A percentile compares a stretch with the other conserved stretches of the same genome.
Conservation (phyloP, 2,113 vertebrate genomes). For the Pollachius pollachius region DNA sequence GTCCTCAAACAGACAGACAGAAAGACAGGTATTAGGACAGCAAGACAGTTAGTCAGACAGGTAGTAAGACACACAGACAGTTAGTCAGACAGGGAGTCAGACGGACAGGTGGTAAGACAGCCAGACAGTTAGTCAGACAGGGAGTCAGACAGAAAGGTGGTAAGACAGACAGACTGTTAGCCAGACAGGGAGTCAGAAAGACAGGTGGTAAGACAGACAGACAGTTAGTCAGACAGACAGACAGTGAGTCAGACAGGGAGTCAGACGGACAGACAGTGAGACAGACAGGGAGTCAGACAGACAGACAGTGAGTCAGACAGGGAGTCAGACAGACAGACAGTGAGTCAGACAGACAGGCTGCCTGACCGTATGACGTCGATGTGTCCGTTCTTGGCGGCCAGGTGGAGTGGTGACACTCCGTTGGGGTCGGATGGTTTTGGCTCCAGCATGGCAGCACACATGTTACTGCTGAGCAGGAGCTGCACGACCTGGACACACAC, state of each 20-base stretch:
- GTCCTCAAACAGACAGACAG: neutral
- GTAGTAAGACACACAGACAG: neutral
- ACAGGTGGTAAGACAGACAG: neutral
- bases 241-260: neutral
- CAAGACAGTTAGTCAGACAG: neutral
- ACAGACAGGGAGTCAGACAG: conserved; percentile 9
- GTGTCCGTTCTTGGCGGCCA: conserved; percentile 97
- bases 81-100: neutral
- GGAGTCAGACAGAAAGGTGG: neutral
- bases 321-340: too few relatives aligned
- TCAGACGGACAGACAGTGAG: neutral
- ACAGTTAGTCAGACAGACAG: neutral
- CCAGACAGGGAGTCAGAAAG: neutral
- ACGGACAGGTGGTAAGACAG: neutral
- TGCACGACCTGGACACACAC: conserved; percentile 84
- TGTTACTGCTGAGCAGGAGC: conserved; percentile 94
- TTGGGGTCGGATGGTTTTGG: conserved; percentile 92
- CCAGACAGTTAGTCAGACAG: conserved; percentile 1
- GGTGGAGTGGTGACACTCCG: conserved; percentile 92
- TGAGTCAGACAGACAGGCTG: neutral
- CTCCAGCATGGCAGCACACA: conserved; percentile 93
- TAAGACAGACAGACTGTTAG: neutral
- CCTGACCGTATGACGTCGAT: conserved; percentile 94
- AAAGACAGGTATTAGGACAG: neutral
- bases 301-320: too few relatives aligned